Conservation (phyloP, 2,797 vertebrate genomes). For the Karalla daura region DNA sequence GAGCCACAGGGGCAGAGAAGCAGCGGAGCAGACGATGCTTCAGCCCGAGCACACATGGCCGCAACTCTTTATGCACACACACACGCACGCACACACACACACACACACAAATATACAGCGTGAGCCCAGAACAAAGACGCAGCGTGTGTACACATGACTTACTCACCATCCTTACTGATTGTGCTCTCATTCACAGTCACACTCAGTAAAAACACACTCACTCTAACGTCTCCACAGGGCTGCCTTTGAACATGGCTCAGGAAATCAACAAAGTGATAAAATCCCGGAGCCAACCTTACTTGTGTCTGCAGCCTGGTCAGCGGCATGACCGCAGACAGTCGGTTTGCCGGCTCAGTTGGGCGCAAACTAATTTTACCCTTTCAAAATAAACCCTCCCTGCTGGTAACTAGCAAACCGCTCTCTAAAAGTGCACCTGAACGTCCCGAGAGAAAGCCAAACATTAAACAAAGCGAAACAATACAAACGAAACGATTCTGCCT, state of each 20-base stretch:
- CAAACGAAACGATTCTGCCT: slow-evolving; percentile 38
- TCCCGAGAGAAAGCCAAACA: slow-evolving; percentile 37
- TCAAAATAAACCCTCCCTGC: slow-evolving; percentile 41
- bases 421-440: slow-evolving; percentile 37
- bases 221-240: slow-evolving; percentile 12
- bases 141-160: slow-evolving; percentile 2
- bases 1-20: slow-evolving; percentile 21
- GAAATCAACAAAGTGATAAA: slow-evolving; percentile 29
- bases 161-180: slow-evolving; percentile 16
- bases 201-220: slow-evolving; percentile 8
- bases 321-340: slow-evolving; percentile 18
- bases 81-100: not conserved
- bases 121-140: slow-evolving; percentile 8
- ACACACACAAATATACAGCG: not conserved
- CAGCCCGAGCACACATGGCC: slow-evolving; percentile 25
- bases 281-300: slow-evolving; percentile 15
- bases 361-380: slow-evolving; percentile 33
- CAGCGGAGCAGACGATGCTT: slow-evolving; percentile 27
- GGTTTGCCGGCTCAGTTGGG: slow-evolving; percentile 17
- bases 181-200: slow-evolving; percentile 26
- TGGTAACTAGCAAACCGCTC: slow-evolving; percentile 33
- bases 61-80: slow-evolving; percentile 35
- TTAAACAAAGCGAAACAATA: slow-evolving; percentile 41
- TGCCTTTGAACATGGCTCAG: slow-evolving; percentile 39
- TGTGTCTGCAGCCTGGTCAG: slow-evolving; percentile 21